Base-by-base conservation (phyloP, 2,888 invertebrate genomes). In the Lasioglossum pauxillum region DNA sequence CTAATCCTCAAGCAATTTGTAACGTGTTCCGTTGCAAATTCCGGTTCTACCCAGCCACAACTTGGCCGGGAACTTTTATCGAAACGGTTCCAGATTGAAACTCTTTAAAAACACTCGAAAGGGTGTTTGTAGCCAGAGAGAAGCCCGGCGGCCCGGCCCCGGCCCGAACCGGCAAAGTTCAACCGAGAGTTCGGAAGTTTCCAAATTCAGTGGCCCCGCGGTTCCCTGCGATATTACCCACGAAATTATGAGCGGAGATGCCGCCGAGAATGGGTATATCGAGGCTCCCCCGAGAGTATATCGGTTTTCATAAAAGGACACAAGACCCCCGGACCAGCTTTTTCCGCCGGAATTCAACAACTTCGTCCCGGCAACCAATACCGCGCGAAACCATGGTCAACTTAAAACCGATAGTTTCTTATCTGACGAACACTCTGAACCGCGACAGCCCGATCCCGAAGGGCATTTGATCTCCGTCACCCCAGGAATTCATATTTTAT, bases 211-310 rank as follows among this genome's bases (percentile, higher is more conserved):
- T 77, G 76, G 77, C 86, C 71, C 82, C 84, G 78, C 82, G 83
- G 75, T 84, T 86, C 73, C 53, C 78, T 38, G 71, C 85, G 84
- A 88, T 87, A 90, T 91, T 86, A 87, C 86, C 77, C 85, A 85
- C 77, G 80, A 85, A 90, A 90, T 89, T 90, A 88, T 87, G 85
- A 84, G 78, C 85, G 67, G 80, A 60, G 82, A 78, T 69, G 80
- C 80, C 53, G 69, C 57, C 57, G 86, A 78, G 76, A 76, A 83
- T 76, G 14, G 71, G 67, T 72, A 49, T 85, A 90, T 90, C 90
- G 89, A 87, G 80, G 38, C 69, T 69, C 80, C 57, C 27, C 27
- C 23, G 74, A 46, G 73, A 69, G 57, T 79, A 69, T 86, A 88
- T 88, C 80, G 83, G 67, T 78, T 88, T 83, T 79, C 78, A 60